Evolutionary conservation across 2,797 vertebrate genomes (phyloP), one percentile per base, ranked within the genome.

Genomic region (Clamator glandarius): DNA sequence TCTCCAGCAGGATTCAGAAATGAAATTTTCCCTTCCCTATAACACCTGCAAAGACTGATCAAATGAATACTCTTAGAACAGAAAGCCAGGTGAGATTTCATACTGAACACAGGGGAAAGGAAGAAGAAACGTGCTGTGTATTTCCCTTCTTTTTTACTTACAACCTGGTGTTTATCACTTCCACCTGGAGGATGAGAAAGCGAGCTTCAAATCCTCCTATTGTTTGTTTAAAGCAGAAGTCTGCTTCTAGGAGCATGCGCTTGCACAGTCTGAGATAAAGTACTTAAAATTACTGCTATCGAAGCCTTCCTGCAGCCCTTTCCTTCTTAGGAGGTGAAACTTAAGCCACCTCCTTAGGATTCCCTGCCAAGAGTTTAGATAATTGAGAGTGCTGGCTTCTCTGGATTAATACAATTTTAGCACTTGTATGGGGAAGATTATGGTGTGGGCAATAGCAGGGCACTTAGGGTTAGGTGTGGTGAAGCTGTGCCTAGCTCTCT

Each of bases 141-240:
- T 92, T 91, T 90, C 33, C 23, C 10, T 79, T 44, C 33, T 36
- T 41, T 90, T 94, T 89, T 12, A 44, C 64, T 91, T 67, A 16
- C 5, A 87, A 50, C 25, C 48, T 61, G 64, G 28, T 89, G 44
- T 79, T 90, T 74, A 61, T 44, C 51, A n/a, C 63, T 92, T 67
- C 84, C 26, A 76, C 33, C 5, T 17, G 3, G 67, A 87, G 72
- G 26, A 89, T 68, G 64, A 87, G 68, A 85, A 91, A 87, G 54
- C 42, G 72, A 93, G 78, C 57, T 83, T 57, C 72, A 93, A 74
- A 95, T 87, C 89, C 68, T 83, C 57, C 63, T 35, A 18, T 50
- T 91, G 85, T 92, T 85, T 93, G 75, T 76, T 91, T 84, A 85
- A 84, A 89, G 87, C 81, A 80, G 64, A 48, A 69, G 21, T 57